Evolutionary conservation across 2,888 invertebrate genomes (phyloP), one percentile per base, ranked within the genome.

Genomic region (Ophion obscuratus): DNA sequence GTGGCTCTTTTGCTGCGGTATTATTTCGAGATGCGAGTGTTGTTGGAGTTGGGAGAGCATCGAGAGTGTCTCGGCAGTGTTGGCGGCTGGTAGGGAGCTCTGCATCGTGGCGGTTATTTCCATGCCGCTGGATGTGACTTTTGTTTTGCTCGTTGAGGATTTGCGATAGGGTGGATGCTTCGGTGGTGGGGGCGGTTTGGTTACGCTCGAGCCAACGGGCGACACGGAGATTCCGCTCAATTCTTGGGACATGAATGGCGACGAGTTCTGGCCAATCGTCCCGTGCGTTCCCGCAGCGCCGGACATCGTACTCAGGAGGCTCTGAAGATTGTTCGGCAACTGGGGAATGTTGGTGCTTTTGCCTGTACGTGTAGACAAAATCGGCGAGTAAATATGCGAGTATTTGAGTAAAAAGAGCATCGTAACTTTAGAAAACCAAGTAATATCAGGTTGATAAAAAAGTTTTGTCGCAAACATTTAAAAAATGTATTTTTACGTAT

Each of bases 21-120:
- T 93, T 44, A 94, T 94, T 74, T 94, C 94, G 40, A 94, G 87
- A 81, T 93, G 93, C 0, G 93, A 91, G 53, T 94, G 93, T 44
- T 93, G 94, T 62, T 93, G 92, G 14, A 94, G 88, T 53, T 94
- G 93, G 1, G 92, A 90, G 0, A 94, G 83, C 83, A 93, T 90
- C 2, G 92, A 91, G 0, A 92, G 85, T 2, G 92, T 88, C 17
- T 92, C 92, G 0, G 84, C 90, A 0, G 91, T 85, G 27, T 89
- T 92, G 0, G 88, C 31, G 17, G 89, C 76, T 1, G 89, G 47
- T 10, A 89, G 85, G 0, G 88, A 78, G 57, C 76, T 88, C 0
- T 91, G 80, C 10, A 90, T 66, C 2, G 88, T 14, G 0, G 67
- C 84, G n/a, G 71, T 82, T 47, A 80, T 86, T 62, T 71, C 88